Percentiles rank a stretch among this genome's conserved stretches.
phyloP scores from a whole-genome alignment of 2,888 invertebrate genomes.

The Callinectes sapidus region DNA sequence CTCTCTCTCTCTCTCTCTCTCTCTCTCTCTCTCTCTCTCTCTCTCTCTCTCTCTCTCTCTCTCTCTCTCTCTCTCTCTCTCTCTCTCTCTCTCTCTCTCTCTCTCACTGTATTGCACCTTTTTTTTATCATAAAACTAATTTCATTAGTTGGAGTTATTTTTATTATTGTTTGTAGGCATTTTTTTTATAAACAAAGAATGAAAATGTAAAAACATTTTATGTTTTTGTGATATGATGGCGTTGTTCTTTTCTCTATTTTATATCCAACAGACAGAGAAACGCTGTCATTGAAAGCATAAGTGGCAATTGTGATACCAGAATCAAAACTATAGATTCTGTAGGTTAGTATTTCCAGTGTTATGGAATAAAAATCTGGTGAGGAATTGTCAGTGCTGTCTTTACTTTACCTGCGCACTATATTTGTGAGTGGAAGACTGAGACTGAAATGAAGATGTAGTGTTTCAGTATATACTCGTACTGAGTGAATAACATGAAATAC shows the following conservation, averaged over 20 bases:
- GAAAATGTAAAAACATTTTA: neutral
- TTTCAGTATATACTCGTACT: too few relatives aligned
- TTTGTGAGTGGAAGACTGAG: neutral
- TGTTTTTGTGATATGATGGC: neutral
- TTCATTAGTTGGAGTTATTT: neutral
- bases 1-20: too few relatives aligned
- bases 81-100: neutral
- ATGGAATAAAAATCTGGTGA: neutral
- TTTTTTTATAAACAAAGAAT: neutral
- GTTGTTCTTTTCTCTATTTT: neutral
- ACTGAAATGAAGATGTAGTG: too few relatives aligned
- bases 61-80: constrained; percentile 1
- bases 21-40: too few relatives aligned
- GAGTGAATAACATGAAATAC: neutral
- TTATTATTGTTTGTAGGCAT: neutral
- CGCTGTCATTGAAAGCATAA: neutral
- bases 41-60: neutral
- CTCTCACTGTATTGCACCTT: neutral
- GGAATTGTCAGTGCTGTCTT: neutral
- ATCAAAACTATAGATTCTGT: neutral
- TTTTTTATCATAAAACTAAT: neutral
- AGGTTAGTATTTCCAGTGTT: neutral
- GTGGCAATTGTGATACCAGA: neutral
- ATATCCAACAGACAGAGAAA: neutral
- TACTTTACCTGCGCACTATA: neutral